Percentiles rank a stretch among this genome's conserved stretches.
Conservation (phyloP, 1,140 invertebrate genomes). For the Drosophila orosa region DNA sequence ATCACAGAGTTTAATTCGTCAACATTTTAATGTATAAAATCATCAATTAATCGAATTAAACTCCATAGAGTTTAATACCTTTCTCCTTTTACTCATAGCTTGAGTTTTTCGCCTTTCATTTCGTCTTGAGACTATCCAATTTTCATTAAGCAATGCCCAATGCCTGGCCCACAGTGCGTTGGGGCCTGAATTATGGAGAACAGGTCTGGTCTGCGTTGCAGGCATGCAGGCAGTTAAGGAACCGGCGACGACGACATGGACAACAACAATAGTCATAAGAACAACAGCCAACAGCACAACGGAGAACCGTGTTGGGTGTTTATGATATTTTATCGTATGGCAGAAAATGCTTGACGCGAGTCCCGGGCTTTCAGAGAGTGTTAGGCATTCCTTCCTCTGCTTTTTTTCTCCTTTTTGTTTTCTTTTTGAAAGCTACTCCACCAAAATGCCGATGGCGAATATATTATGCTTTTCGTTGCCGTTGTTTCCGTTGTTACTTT, state of each 20-base stretch:
- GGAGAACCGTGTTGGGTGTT: conserved; percentile 47
- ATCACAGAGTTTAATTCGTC: not conserved
- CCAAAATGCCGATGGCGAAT: conserved; percentile 57
- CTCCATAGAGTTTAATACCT: not conserved
- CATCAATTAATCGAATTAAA: not conserved
- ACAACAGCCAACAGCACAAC: conserved; percentile 30
- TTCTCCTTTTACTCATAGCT: not conserved
- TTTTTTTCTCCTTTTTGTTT: conserved; percentile 14
- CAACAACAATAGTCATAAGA: conserved; percentile 46
- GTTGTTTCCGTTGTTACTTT: conserved; percentile 50
- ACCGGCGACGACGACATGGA: conserved; percentile 45
- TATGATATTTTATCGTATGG: conserved; percentile 52
- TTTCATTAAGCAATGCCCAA: not conserved
- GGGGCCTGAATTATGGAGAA: conserved; percentile 73
- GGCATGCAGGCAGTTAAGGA: conserved; percentile 71
- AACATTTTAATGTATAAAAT: not conserved
- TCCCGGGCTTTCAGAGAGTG: conserved; percentile 30
- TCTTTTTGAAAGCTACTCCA: conserved; percentile 27
- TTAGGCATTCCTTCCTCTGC: conserved; percentile 31
- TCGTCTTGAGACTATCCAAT: not conserved
- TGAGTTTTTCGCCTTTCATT: not conserved
- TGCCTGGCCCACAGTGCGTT: conserved; percentile 48
- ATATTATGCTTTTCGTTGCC: conserved; percentile 39
- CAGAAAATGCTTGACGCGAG: conserved; percentile 51
- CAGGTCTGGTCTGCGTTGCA: conserved; percentile 62